Evolutionary conservation across 2,888 invertebrate species (phyloP), one percentile per base, ranked within the genome.

Genomic region (Hipparchia semele): DNA sequence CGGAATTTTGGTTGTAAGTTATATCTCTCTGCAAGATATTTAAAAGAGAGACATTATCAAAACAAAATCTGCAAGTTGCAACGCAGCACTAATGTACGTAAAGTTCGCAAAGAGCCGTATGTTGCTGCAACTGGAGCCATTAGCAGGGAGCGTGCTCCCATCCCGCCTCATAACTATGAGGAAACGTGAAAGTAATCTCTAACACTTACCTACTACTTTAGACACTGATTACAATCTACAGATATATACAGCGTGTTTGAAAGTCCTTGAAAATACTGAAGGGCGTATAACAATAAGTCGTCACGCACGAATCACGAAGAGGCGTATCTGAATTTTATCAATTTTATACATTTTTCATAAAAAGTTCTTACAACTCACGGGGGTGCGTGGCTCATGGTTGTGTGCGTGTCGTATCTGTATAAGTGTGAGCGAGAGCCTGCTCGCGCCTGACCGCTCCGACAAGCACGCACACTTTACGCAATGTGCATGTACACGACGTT

Each of bases 81-180:
- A 33, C 60, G 51, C 60, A 60, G 69, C 61, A 69, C 69, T 69
- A 69, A 69, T 69, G 69, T 61, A 69, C 53, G 60, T 69, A 9
- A 70, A 73, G 75, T 75, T 75, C 61, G 70, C 68, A 53, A 46
- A 68, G 73, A 65, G 58, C 73, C 75, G 73, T 75, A 73, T 75
- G 75, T 73, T 75, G 71, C 70, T 75, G 69, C 56, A 75, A 75
- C 72, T 73, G 54, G 49, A 64, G 64, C 75, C 72, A 75, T 75
- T 75, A 72, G 69, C 49, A 62, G 61, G 13, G 62, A 67, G 73
- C 72, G 75, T 73, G 73, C 73, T 56, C 65, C 68, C 61, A 68
- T 66, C 60, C 51, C 53, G 51, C 51, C 51, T 61, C 58, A 53
- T 69, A 61, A 69, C 69, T 69, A 69, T 61, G 61, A 53, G 61